phyloP scores from a whole-genome alignment of 2,888 invertebrate species.

The Eilema griseolum region DNA sequence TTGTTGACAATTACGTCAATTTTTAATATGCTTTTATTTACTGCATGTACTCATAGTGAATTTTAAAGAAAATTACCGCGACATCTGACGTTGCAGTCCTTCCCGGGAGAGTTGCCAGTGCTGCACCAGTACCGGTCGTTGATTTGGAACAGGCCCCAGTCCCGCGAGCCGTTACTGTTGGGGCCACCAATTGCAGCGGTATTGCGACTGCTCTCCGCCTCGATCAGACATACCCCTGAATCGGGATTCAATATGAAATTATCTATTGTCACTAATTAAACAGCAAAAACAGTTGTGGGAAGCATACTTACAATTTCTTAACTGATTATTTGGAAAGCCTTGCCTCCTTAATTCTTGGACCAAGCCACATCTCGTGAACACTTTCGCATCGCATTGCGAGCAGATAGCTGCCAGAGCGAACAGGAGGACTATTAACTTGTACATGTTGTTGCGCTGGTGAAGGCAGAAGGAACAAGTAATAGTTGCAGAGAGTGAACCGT shows the following conservation, averaged over 20 bases:
- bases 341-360: slow-evolving; percentile 26
- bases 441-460: slow-evolving; percentile 8
- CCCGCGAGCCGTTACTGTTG: slow-evolving; percentile 82
- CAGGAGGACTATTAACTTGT: slow-evolving; percentile 10
- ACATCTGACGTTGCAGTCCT: slow-evolving; percentile 74
- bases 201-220: slow-evolving; percentile 80
- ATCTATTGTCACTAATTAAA: neutral
- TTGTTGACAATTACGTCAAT: neutral
- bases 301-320: slow-evolving; percentile 27
- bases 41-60: neutral
- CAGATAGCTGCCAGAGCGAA: slow-evolving; percentile 15
- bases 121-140: slow-evolving; percentile 80
- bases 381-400: slow-evolving; percentile 15
- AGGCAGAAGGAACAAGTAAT: neutral
- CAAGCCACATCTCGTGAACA: slow-evolving; percentile 23
- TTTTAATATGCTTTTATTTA: neutral
- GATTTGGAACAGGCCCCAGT: slow-evolving; percentile 84
- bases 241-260: slow-evolving; percentile 49
- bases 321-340: slow-evolving; percentile 39
- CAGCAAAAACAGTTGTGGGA: neutral
- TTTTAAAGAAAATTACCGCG: slow-evolving; percentile 39
- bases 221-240: slow-evolving; percentile 84
- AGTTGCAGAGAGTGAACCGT: neutral
- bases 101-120: slow-evolving; percentile 60
- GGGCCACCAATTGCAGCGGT: slow-evolving; percentile 72